These are phyloP conservation scores for Peromyscus californicus DNA, from an alignment of 2,113 vertebrate species.

Conservation along the genomic window DNA sequence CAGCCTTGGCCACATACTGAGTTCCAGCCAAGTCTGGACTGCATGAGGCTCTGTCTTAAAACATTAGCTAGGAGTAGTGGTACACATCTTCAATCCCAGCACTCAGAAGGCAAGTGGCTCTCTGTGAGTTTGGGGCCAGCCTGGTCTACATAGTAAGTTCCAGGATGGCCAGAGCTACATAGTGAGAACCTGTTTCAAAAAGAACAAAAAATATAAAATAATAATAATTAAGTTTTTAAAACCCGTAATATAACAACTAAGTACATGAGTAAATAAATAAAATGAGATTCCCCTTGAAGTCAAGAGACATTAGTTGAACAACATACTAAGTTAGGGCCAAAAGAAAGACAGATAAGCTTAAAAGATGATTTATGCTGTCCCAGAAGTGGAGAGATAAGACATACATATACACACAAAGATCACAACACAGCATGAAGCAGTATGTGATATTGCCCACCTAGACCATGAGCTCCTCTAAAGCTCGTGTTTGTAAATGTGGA, in stretches of 20 bases:
- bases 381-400: neutral
- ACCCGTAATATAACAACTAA: neutral
- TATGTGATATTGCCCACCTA: neutral
- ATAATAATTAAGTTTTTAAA: neutral
- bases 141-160: neutral
- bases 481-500: neutral
- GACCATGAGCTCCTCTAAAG: neutral
- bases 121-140: neutral
- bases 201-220: neutral
- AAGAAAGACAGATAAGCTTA: neutral
- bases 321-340: conserved; percentile 14
- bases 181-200: neutral
- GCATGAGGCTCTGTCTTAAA: neutral
- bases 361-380: conserved; percentile 31
- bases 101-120: neutral
- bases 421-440: neutral
- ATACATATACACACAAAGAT: neutral
- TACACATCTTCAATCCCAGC: neutral
- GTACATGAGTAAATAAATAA: neutral
- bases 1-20: neutral
- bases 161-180: neutral
- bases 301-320: neutral
- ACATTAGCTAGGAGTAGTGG: neutral
- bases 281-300: neutral
- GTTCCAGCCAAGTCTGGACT: neutral